These are phyloP conservation scores for Paralichthys olivaceus DNA, from an alignment of 2,113 vertebrate species.

Conservation along the genomic window DNA sequence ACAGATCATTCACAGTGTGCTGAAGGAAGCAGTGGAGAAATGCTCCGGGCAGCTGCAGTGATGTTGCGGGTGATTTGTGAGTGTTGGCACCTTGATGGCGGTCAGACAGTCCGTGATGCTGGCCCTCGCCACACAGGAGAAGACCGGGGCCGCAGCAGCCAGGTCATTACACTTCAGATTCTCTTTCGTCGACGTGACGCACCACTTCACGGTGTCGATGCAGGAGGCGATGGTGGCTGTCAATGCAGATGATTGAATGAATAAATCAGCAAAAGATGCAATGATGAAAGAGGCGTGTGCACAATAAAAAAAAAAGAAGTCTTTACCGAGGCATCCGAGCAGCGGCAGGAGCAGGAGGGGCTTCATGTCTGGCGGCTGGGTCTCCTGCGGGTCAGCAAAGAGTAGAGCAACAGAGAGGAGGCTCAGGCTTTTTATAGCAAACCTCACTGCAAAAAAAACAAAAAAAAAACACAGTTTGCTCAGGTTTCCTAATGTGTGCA, in stretches of 20 bases:
- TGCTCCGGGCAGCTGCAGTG: no score
- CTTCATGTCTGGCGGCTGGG: conserved; percentile 70
- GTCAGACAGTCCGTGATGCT: conserved; percentile 62
- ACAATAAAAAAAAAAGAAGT: no score
- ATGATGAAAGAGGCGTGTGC: not conserved
- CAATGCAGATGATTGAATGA: not conserved
- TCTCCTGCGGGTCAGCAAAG: conserved; percentile 34
- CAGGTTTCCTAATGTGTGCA: conserved; percentile 69
- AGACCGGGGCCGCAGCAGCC: rapidly evolving
- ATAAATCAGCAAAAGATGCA: not conserved
- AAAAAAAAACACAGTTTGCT: conserved; percentile 50
- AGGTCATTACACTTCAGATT: conserved; percentile 64
- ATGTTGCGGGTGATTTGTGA: not conserved
- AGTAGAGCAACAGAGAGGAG: conserved; percentile 26
- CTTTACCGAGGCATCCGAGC: conserved; percentile 80
- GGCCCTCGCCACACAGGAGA: conserved; percentile 56
- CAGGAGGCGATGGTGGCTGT: conserved; percentile 38
- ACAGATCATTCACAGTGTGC: no score
- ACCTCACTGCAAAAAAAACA: conserved; percentile 3
- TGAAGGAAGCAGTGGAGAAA: no score
- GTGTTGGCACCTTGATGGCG: conserved; percentile 73
- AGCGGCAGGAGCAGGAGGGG: conserved; percentile 56
- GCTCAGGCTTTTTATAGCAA: conserved; percentile 70
- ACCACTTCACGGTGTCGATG: conserved; percentile 68
- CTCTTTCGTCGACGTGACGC: conserved; percentile 71